A percentile compares a stretch with the other conserved stretches of the same genome.
phyloP scores from a whole-genome alignment of 23 tunicate genomes.

The Ciona savignyi region DNA sequence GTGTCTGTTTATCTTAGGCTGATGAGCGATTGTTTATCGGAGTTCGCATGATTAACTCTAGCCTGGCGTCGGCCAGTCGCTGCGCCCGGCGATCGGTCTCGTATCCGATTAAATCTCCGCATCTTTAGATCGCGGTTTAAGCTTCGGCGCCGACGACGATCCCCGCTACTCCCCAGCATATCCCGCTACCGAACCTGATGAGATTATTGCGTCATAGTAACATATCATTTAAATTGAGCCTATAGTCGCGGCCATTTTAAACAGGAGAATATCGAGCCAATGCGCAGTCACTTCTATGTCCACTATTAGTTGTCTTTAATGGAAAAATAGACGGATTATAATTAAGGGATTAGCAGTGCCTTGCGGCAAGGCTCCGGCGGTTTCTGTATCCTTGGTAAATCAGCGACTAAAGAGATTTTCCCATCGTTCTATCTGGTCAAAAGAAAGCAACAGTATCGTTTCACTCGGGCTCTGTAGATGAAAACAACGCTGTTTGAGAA shows the following conservation, averaged over 20 bases:
- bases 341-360: neutral
- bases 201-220: neutral
- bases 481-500: no score
- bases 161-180: neutral
- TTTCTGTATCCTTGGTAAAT: neutral
- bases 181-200: neutral
- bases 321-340: neutral
- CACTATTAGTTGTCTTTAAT: neutral
- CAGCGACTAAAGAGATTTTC: neutral
- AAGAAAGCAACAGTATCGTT: neutral
- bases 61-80: conserved; percentile 3
- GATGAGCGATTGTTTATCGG: neutral
- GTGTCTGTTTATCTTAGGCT: neutral
- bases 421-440: neutral
- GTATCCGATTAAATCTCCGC: neutral
- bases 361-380: neutral
- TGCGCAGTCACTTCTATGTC: no score
- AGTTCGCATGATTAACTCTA: neutral
- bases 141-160: neutral
- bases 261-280: no score
- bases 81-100: neutral
- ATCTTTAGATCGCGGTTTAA: conserved; percentile 1
- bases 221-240: neutral
- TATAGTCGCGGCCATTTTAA: neutral
- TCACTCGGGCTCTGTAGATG: no score